Base-by-base conservation (phyloP, 2,888 invertebrate genomes). In the Drosophila anomelani region DNA sequence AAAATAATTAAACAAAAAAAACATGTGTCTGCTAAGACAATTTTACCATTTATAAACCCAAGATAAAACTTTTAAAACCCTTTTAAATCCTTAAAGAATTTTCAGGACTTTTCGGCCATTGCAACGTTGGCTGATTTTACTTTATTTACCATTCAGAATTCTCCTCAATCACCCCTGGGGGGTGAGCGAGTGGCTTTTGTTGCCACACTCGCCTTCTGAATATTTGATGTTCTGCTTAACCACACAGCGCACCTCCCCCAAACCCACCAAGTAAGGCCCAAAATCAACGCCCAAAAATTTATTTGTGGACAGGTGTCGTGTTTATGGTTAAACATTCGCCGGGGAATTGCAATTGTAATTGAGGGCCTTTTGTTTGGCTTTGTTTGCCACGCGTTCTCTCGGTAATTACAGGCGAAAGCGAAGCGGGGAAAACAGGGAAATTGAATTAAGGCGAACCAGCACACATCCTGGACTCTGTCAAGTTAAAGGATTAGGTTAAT, bases 281-380 rank as follows among this genome's bases (percentile, higher is more conserved):
- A 51, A 70, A 72, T 72, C 70, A 70, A 47, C 49, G 72, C 53
- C 39, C 34, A 39, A 71, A 43, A 71, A 58, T 59, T 53, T 70
- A 72, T 70, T 58, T 70, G 72, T 53, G 39, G 73, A 60, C 70
- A 70, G 70, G 70, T 70, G 70, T 73, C 70, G 70, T 70, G 71
- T 68, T 68, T 70, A 57, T 49, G 68, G 57, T 70, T 56, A 68
- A 68, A 70, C 68, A 68, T 56, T 56, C 68, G 57, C 71, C 26
- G 0, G 68, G 71, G 71, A 70, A 56, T 70, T 36, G 46, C 70
- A 73, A 59, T 70, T 70, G 72, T 68, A 70, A 54, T 70, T 36
- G 53, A 41, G 39, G 38, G 38, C 20, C 58, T 73, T 69, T 72
- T 46, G 69, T 69, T 69, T 46, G 23, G 29, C 10, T 17, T 20